Conservation (phyloP, 92 coral and sea anemone genomes). For the Scolanthus callimorphus region DNA sequence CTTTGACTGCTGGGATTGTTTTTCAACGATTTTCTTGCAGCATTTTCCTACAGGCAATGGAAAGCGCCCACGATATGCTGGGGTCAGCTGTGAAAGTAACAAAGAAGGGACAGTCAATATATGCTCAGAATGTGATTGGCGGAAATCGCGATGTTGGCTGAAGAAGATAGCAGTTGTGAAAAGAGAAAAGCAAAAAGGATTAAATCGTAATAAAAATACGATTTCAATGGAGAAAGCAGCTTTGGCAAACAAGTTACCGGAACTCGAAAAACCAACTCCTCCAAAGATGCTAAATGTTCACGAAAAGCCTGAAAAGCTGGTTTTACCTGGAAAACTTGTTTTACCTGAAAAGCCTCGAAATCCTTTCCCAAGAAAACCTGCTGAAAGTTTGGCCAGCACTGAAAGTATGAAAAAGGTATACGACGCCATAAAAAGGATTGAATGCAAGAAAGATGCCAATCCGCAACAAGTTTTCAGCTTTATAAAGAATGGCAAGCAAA, state of each 20-base stretch:
- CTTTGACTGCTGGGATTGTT: constrained; percentile 33
- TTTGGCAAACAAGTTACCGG: neutral
- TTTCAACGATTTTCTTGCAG: constrained; percentile 21
- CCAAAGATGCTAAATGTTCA: neutral
- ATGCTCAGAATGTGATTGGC: constrained; percentile 1
- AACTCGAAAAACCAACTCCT: neutral
- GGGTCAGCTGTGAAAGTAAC: neutral
- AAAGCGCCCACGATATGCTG: neutral
- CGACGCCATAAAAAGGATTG: neutral
- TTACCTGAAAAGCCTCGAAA: constrained; percentile 13
- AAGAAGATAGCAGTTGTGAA: neutral
- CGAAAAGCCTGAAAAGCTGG: too few species aligned
- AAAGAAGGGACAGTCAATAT: neutral
- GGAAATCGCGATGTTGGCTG: neutral
- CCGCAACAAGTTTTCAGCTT: too few species aligned
- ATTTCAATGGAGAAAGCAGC: neutral
- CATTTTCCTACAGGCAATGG: constrained; percentile 5
- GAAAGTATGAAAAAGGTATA: constrained; percentile 2
- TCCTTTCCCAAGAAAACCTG: constrained; percentile 2
- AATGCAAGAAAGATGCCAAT: neutral
- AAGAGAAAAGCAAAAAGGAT: neutral
- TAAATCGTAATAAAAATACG: neutral
- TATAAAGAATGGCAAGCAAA: too few species aligned
- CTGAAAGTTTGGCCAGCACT: neutral
- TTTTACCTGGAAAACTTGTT: neutral